Conservation (phyloP, 2,113 vertebrate species). For the Leuciscus idus region DNA sequence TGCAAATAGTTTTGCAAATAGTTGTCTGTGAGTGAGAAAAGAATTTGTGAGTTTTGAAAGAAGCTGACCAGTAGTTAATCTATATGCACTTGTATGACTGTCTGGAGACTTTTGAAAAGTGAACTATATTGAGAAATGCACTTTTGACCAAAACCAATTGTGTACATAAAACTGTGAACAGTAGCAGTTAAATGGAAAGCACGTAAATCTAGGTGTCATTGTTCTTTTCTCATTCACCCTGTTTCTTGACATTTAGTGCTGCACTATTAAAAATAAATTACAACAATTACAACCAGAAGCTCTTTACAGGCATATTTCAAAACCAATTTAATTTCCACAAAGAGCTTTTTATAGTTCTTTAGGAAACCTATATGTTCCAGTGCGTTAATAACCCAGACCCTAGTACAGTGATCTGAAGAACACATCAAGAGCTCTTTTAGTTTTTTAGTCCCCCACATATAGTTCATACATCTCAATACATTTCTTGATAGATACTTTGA, state of each 20-base stretch:
- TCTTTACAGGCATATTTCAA: neutral
- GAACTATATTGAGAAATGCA: neutral
- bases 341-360: neutral
- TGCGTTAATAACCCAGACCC: neutral
- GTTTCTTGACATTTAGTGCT: slow-evolving; percentile 25
- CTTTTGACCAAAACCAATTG: neutral
- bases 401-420: neutral
- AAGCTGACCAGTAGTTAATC: neutral
- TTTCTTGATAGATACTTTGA: neutral
- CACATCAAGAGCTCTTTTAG: neutral
- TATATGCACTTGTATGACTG: neutral
- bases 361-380: neutral
- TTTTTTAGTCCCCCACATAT: neutral
- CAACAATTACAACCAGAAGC: neutral
- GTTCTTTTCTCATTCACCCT: neutral
- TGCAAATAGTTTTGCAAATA: neutral
- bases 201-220: neutral
- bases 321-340: neutral
- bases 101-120: neutral
- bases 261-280: neutral
- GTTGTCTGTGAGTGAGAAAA: neutral
- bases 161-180: neutral
- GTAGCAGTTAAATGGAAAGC: neutral
- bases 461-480: neutral
- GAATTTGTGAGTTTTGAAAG: neutral